phyloP scores from a whole-genome alignment of 2,888 invertebrate species.

The Luffia ferchaultella region DNA sequence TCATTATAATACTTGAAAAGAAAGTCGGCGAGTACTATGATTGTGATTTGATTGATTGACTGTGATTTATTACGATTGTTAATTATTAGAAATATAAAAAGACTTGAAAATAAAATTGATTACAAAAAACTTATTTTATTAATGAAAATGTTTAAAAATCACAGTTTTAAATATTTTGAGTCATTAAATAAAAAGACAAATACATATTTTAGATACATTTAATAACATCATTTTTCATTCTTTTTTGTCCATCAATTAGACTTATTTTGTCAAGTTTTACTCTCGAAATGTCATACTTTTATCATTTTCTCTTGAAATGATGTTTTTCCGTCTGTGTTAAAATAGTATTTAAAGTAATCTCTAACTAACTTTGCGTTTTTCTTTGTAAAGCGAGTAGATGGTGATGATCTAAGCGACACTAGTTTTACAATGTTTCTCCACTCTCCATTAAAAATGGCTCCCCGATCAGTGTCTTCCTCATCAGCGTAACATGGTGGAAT shows the following conservation, averaged over 20 bases:
- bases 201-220: not conserved
- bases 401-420: not conserved
- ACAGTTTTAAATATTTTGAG: not conserved
- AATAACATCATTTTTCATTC: too few species aligned
- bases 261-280: not conserved
- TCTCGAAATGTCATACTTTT: not conserved
- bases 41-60: not conserved
- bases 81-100: not conserved
- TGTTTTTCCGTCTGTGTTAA: not conserved
- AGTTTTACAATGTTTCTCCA: not conserved
- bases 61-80: not conserved
- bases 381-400: not conserved
- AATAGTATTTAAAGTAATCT: not conserved
- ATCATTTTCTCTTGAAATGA: not conserved
- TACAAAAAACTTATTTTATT: not conserved
- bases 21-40: not conserved
- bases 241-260: too few species aligned
- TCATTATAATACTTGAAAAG: not conserved
- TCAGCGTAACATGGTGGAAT: not conserved
- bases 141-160: not conserved
- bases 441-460: not conserved
- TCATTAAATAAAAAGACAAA: not conserved
- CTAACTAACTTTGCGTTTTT: not conserved
- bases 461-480: not conserved
- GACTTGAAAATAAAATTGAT: not conserved